Base-by-base conservation (phyloP, 2,113 vertebrate genomes). In the Peromyscus polionotus region DNA sequence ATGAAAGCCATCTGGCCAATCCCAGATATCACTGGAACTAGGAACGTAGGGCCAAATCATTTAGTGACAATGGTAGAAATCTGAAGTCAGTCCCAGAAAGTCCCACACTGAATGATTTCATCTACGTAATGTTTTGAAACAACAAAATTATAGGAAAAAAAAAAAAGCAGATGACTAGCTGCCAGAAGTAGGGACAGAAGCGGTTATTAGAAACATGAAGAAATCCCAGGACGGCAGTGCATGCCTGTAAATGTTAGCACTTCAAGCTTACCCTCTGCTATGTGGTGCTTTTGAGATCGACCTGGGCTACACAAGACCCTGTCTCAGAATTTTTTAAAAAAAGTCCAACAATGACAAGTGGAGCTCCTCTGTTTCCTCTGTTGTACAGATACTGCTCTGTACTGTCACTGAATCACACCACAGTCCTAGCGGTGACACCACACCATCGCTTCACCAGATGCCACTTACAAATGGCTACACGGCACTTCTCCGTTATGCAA, bases 1-100 rank as follows among this genome's bases (percentile, higher is more conserved):
- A 70, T 73, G 54, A 95, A 93, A 94, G 42, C 36, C 39, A 87
- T 70, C 31, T 83, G 45, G 54, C 24, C 77, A 45, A 65, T 36
- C 11, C 42, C 65, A 42, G 45, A n/a, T 63, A 61, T 10, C 72
- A 59, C 1, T 80, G 28, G 72, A 36, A 89, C 63, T 73, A 90
- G 39, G n/a, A 95, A 94, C 63, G 65, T 24, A n/a, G 42, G 31
- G 33, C 79, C 95, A 96, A 94, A 84, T 39, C 81, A 91, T 28
- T 84, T 39, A 67, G 36, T 67, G 67, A 87, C 33, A 83, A 89
- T 1, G 45, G 24, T 3, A 95, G 57, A 73, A 90, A 61, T 61
- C 28, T 59, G 63, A 86, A 39, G 90, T 39, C 63, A 22, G 45
- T 81, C 39, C n/a, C 75, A 61, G 76, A 94, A 65, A 63, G 68